Conservation (phyloP, 2,888 invertebrate species). For the Horisme vitalbata region DNA sequence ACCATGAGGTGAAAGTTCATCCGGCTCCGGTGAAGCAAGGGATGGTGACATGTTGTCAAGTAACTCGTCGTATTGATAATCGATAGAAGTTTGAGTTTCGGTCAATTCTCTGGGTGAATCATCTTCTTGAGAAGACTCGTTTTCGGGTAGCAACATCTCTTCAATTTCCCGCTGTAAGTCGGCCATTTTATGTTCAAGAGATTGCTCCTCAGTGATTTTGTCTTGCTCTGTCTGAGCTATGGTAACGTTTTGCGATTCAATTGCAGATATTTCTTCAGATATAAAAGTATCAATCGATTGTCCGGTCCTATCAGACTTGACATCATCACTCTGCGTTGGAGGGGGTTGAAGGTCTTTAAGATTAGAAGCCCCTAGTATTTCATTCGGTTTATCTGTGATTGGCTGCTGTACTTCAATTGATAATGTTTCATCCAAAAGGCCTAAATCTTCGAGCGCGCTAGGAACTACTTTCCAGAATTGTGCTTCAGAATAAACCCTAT, state of each 20-base stretch:
- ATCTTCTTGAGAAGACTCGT: conserved; percentile 68
- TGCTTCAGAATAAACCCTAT: conserved; percentile 69
- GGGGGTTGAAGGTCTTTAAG: conserved; percentile 19
- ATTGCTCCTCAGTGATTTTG: conserved; percentile 64
- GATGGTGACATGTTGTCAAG: conserved; percentile 61
- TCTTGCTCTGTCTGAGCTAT: conserved; percentile 26
- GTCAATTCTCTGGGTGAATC: conserved; percentile 60
- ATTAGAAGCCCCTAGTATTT: conserved; percentile 8
- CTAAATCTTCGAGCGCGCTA: conserved; percentile 46
- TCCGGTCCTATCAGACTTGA: conserved; percentile 15
- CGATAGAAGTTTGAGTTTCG: conserved; percentile 55
- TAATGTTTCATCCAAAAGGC: conserved; percentile 52
- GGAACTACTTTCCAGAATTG: conserved; percentile 74
- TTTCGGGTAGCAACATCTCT: conserved; percentile 74
- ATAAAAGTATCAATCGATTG: conserved; percentile 33
- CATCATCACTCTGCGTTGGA: conserved; percentile 1
- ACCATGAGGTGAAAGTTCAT: conserved; percentile 35
- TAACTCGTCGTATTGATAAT: conserved; percentile 59
- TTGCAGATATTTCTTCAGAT: conserved; percentile 37
- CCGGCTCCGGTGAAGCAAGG: conserved; percentile 64
- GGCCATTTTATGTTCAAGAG: conserved; percentile 75
- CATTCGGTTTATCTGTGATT: conserved; percentile 6
- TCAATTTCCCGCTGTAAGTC: conserved; percentile 77
- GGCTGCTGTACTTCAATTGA: conserved; percentile 48
- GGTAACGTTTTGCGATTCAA: conserved; percentile 32